Conservation (phyloP, 2,888 invertebrate species). For the Drosophila kokeensis region DNA sequence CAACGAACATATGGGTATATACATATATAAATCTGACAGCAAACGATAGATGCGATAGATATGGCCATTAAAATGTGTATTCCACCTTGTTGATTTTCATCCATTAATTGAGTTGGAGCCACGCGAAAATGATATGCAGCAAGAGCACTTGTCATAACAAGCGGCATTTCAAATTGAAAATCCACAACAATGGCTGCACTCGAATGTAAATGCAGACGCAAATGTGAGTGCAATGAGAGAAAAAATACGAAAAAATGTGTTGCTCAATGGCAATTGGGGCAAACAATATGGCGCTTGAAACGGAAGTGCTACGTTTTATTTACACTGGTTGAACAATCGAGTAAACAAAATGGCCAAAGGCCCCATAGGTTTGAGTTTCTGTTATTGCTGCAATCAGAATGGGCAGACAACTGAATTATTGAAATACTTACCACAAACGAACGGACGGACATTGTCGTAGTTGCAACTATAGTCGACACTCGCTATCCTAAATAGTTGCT, state of each 20-base stretch:
- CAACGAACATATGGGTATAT: neutral
- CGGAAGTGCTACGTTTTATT: slow-evolving; percentile 67
- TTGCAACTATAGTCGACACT: neutral
- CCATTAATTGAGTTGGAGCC: slow-evolving; percentile 2
- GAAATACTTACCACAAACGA: slow-evolving; percentile 35
- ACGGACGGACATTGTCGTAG: neutral
- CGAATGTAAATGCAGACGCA: slow-evolving; percentile 5
- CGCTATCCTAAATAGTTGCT: neutral
- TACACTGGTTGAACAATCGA: slow-evolving; percentile 68
- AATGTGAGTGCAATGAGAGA: slow-evolving; percentile 27
- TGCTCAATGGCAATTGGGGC: slow-evolving; percentile 61
- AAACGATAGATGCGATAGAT: neutral
- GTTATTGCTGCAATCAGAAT: slow-evolving; percentile 30
- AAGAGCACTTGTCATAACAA: slow-evolving; percentile 50
- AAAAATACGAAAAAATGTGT: slow-evolving; percentile 62
- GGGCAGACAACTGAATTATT: slow-evolving; percentile 53
- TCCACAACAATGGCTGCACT: slow-evolving; percentile 13
- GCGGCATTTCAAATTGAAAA: slow-evolving; percentile 51
- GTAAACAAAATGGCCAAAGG: slow-evolving; percentile 57
- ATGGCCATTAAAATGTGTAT: neutral
- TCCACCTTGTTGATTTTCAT: slow-evolving; percentile 1
- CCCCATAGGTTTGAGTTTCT: slow-evolving; percentile 15
- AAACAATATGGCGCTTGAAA: slow-evolving; percentile 66
- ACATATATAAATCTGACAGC: neutral
- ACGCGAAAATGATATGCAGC: slow-evolving; percentile 31